Conservation (phyloP, 64 coral and sea anemone species). For the Pocillopora verrucosa region DNA sequence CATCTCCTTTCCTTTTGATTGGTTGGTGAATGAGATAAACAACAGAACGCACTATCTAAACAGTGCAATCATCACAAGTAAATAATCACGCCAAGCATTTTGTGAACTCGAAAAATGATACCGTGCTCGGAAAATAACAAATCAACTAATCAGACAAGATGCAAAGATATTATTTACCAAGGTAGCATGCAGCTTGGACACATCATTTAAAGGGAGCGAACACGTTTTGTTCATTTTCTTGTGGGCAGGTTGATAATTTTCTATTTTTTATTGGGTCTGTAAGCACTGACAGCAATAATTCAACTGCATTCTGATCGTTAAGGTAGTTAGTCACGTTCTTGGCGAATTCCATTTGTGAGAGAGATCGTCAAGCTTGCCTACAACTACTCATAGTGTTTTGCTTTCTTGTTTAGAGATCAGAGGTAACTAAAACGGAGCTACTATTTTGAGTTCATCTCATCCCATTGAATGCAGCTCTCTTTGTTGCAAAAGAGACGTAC, state of each 20-base stretch:
- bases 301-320: background rate
- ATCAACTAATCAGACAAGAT: conserved; percentile 33
- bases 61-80: background rate
- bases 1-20: background rate
- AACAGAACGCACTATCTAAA: background rate
- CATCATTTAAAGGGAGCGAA: background rate
- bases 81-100: conserved; percentile 11
- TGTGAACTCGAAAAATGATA: background rate
- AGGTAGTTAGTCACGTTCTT: conserved; percentile 19
- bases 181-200: background rate
- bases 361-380: background rate
- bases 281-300: background rate
- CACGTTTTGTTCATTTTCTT: background rate
- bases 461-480: background rate
- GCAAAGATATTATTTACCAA: background rate
- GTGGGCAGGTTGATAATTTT: background rate
- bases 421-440: background rate
- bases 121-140: background rate
- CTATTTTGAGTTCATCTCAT: background rate
- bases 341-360: background rate
- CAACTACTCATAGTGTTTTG: background rate
- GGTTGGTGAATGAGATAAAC: conserved; percentile 26
- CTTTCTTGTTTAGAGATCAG: background rate
- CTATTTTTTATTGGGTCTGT: background rate
- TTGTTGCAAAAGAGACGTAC: no score